Percentiles rank a stretch among this genome's conserved stretches.
Evolutionary conservation across 2,888 invertebrate species (phyloP).

Genomic region (Bellardia pandia): DNA sequence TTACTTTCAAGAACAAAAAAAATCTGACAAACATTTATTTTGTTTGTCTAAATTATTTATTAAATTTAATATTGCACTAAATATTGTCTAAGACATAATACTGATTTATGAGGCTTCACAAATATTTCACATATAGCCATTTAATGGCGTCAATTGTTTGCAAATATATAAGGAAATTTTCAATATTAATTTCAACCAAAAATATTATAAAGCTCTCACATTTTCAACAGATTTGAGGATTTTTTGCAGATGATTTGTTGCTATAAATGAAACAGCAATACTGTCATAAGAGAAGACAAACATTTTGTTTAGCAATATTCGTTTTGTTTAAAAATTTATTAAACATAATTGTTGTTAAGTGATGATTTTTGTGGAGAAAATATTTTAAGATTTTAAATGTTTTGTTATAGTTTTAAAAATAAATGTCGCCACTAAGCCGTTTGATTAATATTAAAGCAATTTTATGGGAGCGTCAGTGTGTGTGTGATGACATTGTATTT

Average conservation of each 20-base stretch:
- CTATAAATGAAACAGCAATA: not conserved
- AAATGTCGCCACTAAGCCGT: not conserved
- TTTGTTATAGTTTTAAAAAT: not conserved
- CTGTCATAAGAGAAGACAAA: not conserved
- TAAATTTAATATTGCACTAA: conserved; percentile 1
- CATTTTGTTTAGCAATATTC: not conserved
- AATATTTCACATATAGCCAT: conserved; percentile 22
- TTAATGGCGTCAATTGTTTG: conserved; percentile 39
- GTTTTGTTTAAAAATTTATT: not conserved
- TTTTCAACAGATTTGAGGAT: not conserved
- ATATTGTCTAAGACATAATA: not conserved
- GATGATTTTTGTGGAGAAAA: not conserved
- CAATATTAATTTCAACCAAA: not conserved
- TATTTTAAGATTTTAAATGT: not conserved
- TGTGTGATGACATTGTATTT: not conserved
- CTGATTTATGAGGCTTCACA: conserved; percentile 19
- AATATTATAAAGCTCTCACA: not conserved
- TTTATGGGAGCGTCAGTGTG: not conserved
- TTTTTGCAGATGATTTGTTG: not conserved
- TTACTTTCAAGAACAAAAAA: not conserved
- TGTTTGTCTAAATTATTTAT: not conserved
- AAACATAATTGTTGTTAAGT: not conserved
- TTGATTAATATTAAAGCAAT: not conserved
- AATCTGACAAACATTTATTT: not conserved
- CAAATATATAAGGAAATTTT: conserved; percentile 3